phyloP scores from a whole-genome alignment of 2,888 invertebrate genomes.

The Tromatobia lineatoria region DNA sequence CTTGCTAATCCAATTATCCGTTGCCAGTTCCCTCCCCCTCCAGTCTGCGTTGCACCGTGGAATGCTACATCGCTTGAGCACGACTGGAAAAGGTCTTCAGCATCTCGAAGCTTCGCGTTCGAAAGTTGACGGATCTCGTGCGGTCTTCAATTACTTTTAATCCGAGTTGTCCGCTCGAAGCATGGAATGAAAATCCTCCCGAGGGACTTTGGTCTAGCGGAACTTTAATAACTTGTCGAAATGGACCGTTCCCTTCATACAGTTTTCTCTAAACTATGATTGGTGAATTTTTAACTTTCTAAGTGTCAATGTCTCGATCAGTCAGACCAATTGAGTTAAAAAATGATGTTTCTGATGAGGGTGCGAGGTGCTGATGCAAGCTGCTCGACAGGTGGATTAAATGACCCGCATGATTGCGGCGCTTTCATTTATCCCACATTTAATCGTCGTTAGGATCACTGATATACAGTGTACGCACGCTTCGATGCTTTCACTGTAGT shows the following conservation, averaged over 20 bases:
- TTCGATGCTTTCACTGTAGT: conserved; percentile 3
- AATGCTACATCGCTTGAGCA: conserved; percentile 51
- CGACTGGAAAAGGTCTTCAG: not conserved
- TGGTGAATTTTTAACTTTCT: not conserved
- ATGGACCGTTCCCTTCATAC: not conserved
- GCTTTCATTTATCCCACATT: conserved; percentile 58
- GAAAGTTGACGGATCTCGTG: conserved; percentile 16
- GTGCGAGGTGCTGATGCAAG: conserved; percentile 22
- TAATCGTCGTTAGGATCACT: conserved; percentile 32
- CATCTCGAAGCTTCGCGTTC: conserved; percentile 8
- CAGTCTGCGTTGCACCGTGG: conserved; percentile 68
- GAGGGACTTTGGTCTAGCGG: conserved; percentile 13
- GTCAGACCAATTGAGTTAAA: conserved; percentile 21
- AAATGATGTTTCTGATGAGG: not conserved
- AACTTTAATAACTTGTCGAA: conserved; percentile 30
- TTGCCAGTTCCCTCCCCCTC: conserved; percentile 62
- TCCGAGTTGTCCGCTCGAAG: conserved; percentile 27
- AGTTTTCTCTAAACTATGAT: not conserved
- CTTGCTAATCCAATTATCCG: conserved; percentile 75
- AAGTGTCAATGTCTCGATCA: not conserved
- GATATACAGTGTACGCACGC: conserved; percentile 2
- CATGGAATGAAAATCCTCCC: conserved; percentile 20
- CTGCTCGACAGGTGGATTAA: conserved; percentile 35
- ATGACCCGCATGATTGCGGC: conserved; percentile 53
- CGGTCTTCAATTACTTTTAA: conserved; percentile 54